phyloP scores from a whole-genome alignment of 2,113 vertebrate species.

The Silurus glanis region DNA sequence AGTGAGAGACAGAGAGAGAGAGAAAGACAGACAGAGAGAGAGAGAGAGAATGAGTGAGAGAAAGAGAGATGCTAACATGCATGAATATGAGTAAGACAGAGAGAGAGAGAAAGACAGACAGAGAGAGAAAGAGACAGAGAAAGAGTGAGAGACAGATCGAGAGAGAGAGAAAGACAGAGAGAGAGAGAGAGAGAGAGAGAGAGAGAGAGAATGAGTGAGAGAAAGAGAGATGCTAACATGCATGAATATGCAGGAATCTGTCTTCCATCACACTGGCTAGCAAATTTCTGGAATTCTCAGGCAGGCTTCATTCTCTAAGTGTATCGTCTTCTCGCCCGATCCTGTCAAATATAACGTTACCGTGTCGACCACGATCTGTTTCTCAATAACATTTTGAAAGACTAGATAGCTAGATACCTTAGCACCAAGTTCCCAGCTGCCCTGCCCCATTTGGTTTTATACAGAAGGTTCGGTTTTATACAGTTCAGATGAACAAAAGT shows the following conservation, averaged over 20 bases:
- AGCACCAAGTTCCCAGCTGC: background rate
- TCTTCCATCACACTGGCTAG: background rate
- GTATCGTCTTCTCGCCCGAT: background rate
- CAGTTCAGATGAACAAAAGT: no score
- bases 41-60: no score
- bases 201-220: background rate
- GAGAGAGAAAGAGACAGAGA: background rate
- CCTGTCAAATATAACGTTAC: background rate
- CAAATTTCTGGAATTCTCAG: background rate
- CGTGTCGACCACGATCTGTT: background rate
- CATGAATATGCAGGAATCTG: slow-evolving; percentile 2
- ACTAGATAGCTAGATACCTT: background rate
- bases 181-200: slow-evolving; percentile 4
- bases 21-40: background rate
- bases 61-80: no score
- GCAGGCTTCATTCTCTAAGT: background rate
- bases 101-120: background rate
- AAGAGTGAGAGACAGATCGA: background rate
- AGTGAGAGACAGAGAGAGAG: slow-evolving; percentile 1
- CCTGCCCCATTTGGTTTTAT: background rate
- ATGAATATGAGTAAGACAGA: background rate
- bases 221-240: background rate
- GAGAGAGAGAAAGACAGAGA: background rate
- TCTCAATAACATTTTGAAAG: background rate
- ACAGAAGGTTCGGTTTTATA: background rate